A percentile compares a stretch with the other conserved stretches of the same genome.
These are phyloP conservation scores for Nyctereutes procyonoides DNA, from an alignment of 2,113 vertebrate species.

Conservation along the genomic window DNA sequence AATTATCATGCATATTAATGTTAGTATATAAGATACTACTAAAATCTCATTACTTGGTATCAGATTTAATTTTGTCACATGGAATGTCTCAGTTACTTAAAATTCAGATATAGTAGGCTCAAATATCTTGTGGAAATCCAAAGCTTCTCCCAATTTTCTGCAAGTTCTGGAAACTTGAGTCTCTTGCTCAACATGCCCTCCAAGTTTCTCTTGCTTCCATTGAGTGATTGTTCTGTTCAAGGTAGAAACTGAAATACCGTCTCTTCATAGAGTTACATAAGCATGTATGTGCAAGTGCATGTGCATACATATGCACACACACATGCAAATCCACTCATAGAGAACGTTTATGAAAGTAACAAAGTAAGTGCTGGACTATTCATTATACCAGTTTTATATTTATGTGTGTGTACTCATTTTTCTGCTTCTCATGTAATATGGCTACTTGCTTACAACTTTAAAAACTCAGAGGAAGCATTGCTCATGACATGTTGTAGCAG, in stretches of 20 bases:
- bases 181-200: background rate
- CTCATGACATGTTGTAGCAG: background rate
- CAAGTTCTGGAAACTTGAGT: slow-evolving; percentile 3
- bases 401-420: background rate
- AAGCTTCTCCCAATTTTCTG: background rate
- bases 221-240: background rate
- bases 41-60: background rate
- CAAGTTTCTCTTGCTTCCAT: background rate
- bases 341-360: slow-evolving; percentile 12
- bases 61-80: background rate
- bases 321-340: background rate
- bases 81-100: slow-evolving; percentile 24
- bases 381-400: background rate
- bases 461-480: background rate
- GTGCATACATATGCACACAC: background rate
- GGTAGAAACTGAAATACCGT: background rate
- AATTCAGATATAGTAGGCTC: background rate
- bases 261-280: background rate
- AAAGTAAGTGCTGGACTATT: background rate
- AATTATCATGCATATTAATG: background rate
- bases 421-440: background rate
- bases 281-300: background rate
- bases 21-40: background rate
- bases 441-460: background rate
- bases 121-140: background rate